Conservation (phyloP, 2,113 vertebrate species). For the Zosterops borbonicus region DNA sequence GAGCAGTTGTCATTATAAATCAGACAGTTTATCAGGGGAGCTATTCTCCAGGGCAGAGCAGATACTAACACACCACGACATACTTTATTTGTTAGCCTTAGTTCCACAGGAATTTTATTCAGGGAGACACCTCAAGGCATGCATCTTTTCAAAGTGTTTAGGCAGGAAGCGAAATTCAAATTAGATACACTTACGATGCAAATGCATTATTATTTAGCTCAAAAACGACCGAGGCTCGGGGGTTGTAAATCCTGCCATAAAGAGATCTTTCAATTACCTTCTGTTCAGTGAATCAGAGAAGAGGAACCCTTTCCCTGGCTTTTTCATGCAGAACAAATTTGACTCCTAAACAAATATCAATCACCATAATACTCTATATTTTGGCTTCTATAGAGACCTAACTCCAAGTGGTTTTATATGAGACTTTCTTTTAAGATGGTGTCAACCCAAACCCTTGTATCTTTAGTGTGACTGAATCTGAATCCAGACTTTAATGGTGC, state of each 20-base stretch:
- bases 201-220: slow-evolving; percentile 66
- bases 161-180: slow-evolving; percentile 71
- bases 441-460: slow-evolving; percentile 9
- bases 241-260: slow-evolving; percentile 61
- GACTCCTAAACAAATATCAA: slow-evolving; percentile 67
- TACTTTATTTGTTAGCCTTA: slow-evolving; percentile 64
- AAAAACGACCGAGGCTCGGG: slow-evolving; percentile 39
- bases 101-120: slow-evolving; percentile 56
- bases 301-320: slow-evolving; percentile 51
- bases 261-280: slow-evolving; percentile 59
- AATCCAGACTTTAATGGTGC: neutral
- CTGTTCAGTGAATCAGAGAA: slow-evolving; percentile 61
- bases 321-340: slow-evolving; percentile 71
- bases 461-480: slow-evolving; percentile 12
- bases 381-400: slow-evolving; percentile 26
- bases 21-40: slow-evolving; percentile 51
- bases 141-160: slow-evolving; percentile 63
- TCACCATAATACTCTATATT: slow-evolving; percentile 66
- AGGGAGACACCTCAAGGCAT: slow-evolving; percentile 63
- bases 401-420: neutral
- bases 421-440: slow-evolving; percentile 1
- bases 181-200: slow-evolving; percentile 66
- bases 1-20: slow-evolving; percentile 64
- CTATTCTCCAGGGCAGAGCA: slow-evolving; percentile 44
- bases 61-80: slow-evolving; percentile 61